Percentiles rank a stretch among this genome's conserved stretches.
Evolutionary conservation across 2,113 vertebrate genomes (phyloP).

Genomic region (Serilophus lunatus): DNA sequence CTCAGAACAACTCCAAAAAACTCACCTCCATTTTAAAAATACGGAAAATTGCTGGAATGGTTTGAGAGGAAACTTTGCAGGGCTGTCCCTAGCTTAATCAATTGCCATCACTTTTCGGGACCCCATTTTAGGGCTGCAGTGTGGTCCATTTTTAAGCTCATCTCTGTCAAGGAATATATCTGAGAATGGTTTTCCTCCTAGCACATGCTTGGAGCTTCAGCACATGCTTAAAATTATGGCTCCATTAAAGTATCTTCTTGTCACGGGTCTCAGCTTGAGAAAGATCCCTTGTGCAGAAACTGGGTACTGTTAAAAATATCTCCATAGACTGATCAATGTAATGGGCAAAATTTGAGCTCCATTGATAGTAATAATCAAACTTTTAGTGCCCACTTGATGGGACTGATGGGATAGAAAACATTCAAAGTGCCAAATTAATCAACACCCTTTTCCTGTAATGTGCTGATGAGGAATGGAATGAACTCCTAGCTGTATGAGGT

Average conservation of each 20-base stretch:
- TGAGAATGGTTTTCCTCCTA: slow-evolving; percentile 22
- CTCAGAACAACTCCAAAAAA: neutral
- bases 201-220: slow-evolving; percentile 45
- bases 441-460: neutral
- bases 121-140: neutral
- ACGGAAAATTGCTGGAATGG: neutral
- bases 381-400: neutral
- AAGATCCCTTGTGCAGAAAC: neutral
- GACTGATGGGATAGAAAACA: neutral
- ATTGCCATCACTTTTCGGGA: neutral
- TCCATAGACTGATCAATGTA: neutral
- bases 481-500: neutral
- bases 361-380: neutral
- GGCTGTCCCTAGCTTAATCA: neutral
- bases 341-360: neutral
- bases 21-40: neutral
- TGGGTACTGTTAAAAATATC: neutral
- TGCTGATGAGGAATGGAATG: neutral
- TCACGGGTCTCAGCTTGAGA: neutral
- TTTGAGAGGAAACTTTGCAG: neutral
- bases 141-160: neutral
- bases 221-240: slow-evolving; percentile 25
- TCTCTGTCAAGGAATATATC: slow-evolving; percentile 21
- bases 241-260: slow-evolving; percentile 25
- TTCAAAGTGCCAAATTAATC: neutral